Conservation (phyloP, 1,140 invertebrate genomes). For the Steinernema khuongi region DNA sequence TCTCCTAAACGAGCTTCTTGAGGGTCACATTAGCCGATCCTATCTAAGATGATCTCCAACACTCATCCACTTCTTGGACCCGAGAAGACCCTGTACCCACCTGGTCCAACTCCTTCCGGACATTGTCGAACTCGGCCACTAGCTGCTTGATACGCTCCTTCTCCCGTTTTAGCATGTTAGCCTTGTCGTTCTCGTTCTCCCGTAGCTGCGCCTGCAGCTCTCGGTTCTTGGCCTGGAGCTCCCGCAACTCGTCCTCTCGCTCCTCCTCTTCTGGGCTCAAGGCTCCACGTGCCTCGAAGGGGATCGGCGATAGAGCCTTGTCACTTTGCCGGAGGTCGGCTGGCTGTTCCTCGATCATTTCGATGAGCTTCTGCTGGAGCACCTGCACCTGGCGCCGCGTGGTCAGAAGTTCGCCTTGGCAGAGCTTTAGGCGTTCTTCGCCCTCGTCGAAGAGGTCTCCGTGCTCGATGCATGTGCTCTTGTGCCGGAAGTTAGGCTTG, state of each 20-base stretch:
- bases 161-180: conserved; percentile 21
- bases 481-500: conserved; percentile 45
- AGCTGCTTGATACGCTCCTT: conserved; percentile 35
- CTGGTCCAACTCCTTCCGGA: conserved; percentile 38
- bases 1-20: no score
- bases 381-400: conserved; percentile 38
- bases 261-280: background rate
- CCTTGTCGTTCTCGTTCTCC: conserved; percentile 27
- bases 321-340: conserved; percentile 3
- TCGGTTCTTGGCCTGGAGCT: conserved; percentile 22
- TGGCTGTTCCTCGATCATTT: conserved; percentile 29
- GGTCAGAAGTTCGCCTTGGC: conserved; percentile 33
- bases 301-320: background rate
- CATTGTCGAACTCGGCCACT: conserved; percentile 38
- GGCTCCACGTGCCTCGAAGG: background rate
- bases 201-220: conserved; percentile 25
- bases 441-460: conserved; percentile 45
- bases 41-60: no score
- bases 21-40: no score
- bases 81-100: background rate
- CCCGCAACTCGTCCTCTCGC: conserved; percentile 11
- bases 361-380: conserved; percentile 41
- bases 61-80: no score
- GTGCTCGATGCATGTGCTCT: conserved; percentile 36
- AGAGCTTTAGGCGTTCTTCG: conserved; percentile 38